A percentile compares a stretch with the other conserved stretches of the same genome.
Conservation (phyloP, 2,113 vertebrate species). For the Macrotus californicus region DNA sequence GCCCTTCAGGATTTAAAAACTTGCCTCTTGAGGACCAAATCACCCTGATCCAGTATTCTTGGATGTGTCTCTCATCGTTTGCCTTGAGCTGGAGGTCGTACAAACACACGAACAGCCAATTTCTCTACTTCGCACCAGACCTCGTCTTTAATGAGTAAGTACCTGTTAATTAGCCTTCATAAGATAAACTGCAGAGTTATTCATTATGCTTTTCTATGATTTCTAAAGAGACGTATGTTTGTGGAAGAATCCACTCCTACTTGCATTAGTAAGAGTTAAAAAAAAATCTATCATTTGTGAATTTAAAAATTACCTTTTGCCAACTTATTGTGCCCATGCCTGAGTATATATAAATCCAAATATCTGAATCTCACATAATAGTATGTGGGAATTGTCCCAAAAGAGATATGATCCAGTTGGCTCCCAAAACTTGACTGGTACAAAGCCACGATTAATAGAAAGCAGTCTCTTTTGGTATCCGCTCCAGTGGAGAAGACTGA, state of each 20-base stretch:
- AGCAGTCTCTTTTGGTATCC: constrained; percentile 63
- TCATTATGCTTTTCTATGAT: constrained; percentile 46
- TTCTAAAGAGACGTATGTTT: constrained; percentile 55
- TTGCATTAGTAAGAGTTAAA: neutral
- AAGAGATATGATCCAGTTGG: constrained; percentile 60
- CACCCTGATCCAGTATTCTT: constrained; percentile 99
- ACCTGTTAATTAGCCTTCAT: constrained; percentile 67
- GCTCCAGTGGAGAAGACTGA: constrained; percentile 63
- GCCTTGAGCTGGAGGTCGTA: constrained; percentile 99
- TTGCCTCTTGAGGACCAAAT: constrained; percentile 99
- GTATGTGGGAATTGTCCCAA: constrained; percentile 58
- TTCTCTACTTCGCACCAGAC: constrained; percentile 99
- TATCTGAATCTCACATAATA: constrained; percentile 45
- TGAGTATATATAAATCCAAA: constrained; percentile 36
- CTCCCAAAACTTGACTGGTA: constrained; percentile 55
- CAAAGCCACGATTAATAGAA: constrained; percentile 61
- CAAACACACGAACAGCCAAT: constrained; percentile 98
- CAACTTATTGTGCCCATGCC: constrained; percentile 7
- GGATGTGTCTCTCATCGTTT: constrained; percentile 99
- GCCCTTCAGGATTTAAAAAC: constrained; percentile 92
- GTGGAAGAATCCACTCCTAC: constrained; percentile 57
- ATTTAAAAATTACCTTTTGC: constrained; percentile 24
- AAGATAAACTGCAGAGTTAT: constrained; percentile 61
- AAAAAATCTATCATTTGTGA: neutral
- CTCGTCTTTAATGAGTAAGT: constrained; percentile 99